Conservation (phyloP, 2,113 vertebrate species). For the Eulemur macaco region DNA sequence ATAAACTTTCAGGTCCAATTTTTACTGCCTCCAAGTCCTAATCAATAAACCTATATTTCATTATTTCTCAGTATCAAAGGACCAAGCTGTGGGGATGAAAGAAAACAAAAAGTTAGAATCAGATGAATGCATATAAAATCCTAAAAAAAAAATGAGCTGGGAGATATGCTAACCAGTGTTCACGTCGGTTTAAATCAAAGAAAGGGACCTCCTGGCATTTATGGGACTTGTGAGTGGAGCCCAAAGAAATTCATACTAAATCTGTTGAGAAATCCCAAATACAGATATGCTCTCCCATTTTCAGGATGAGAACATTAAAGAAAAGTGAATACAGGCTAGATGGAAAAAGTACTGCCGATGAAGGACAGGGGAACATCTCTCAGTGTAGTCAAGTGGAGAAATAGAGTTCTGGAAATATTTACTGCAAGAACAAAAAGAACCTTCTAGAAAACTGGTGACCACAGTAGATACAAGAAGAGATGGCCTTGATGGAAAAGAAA, state of each 20-base stretch:
- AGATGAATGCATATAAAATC: not conserved
- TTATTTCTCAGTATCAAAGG: not conserved
- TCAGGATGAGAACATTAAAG: not conserved
- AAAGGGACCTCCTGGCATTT: not conserved
- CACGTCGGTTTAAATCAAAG: not conserved
- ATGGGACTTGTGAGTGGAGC: not conserved
- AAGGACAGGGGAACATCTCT: not conserved
- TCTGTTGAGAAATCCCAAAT: not conserved
- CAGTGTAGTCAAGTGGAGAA: not conserved
- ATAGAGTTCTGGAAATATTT: not conserved
- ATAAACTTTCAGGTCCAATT: not conserved
- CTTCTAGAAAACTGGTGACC: not conserved
- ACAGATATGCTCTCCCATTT: not conserved
- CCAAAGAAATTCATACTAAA: not conserved
- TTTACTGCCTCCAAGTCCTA: not conserved
- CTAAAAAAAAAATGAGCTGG: not conserved
- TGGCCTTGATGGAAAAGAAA: not conserved
- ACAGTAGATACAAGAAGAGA: not conserved
- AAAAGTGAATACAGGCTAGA: not conserved
- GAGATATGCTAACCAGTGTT: not conserved
- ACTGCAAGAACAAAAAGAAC: not conserved
- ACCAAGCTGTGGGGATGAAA: not conserved
- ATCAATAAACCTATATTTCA: not conserved
- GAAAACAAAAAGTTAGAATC: not conserved
- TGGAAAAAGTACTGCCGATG: not conserved